Base-by-base conservation (phyloP, 2,797 vertebrate species). In the Danio tinwini region DNA sequence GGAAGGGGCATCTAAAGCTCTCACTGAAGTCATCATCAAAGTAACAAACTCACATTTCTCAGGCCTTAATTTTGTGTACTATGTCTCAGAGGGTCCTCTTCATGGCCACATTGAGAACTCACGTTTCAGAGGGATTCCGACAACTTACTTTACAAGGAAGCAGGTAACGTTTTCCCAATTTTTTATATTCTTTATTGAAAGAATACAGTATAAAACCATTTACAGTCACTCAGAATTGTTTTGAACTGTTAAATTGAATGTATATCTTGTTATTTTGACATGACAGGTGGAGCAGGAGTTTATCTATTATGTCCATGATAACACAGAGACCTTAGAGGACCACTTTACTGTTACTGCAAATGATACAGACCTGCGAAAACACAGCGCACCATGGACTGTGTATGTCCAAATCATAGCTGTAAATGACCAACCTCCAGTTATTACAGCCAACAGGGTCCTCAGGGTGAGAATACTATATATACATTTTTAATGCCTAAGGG, bases 231-330 rank as follows among this genome's bases (percentile, higher is more conserved):
- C 17, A 17, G n/a, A 55, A 8, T 4, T 14, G 9, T 58, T 58
- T 45, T 72, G 50, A 7, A 8, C 14, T 52, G 13, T 53, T 42
- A 6, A 19, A 9, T n/a, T 63, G 5, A 17, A 4, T 74, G 37
- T 42, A 17, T 65, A 21, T 42, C 11, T 74, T 61, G 14, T 47
- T 29, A 4, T 17, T 74, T 12, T 52, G 42, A 40, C 44, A 45
- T 53, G 40, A 49, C 42, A 98, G 97, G 89, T 98, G 89, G 95
- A 97, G 72, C 93, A 96, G 67, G 94, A 95, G 84, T 92, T 95
- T 76, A 96, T 97, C 85, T 95, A 94, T 88, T 98, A 95, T 74
- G 86, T 96, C 81, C 96, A 98, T 13, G 96, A 97, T 89, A 91
- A 90, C 83, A 97, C 95, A 0, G 94, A 97, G 89, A 94, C 92